Percentiles rank a stretch among this genome's conserved stretches.
phyloP scores from a whole-genome alignment of 2,113 vertebrate species.

The Eublepharis macularius region DNA sequence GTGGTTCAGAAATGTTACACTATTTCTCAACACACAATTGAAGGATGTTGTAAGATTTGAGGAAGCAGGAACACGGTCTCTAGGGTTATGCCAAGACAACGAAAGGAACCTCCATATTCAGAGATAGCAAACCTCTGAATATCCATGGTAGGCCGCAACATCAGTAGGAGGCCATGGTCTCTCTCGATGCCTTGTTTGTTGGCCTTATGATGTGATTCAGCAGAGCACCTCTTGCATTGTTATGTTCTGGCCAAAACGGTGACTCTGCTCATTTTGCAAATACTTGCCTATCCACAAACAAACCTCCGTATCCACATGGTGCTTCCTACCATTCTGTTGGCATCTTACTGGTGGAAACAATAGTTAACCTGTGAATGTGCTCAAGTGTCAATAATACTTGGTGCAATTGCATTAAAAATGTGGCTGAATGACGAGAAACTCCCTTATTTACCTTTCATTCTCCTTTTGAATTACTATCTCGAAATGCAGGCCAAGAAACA shows the following conservation, averaged over 20 bases:
- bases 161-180: too few species aligned
- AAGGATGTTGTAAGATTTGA: background rate
- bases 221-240: too few species aligned
- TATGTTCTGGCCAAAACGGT: too few species aligned
- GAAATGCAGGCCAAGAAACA: background rate
- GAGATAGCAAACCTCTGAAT: too few species aligned
- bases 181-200: too few species aligned
- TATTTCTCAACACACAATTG: background rate
- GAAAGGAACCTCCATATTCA: background rate
- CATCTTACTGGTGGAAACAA: background rate
- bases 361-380: background rate
- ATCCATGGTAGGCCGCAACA: too few species aligned
- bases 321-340: background rate
- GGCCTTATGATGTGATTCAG: too few species aligned
- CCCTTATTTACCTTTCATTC: background rate
- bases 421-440: background rate
- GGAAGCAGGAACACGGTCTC: background rate
- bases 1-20: background rate
- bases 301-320: background rate
- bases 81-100: background rate
- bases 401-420: background rate
- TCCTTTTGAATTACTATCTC: background rate
- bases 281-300: background rate
- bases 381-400: background rate
- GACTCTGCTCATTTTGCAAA: background rate